Base-by-base conservation (phyloP, 2,797 vertebrate species). In the Phoeniculus purpureus region DNA sequence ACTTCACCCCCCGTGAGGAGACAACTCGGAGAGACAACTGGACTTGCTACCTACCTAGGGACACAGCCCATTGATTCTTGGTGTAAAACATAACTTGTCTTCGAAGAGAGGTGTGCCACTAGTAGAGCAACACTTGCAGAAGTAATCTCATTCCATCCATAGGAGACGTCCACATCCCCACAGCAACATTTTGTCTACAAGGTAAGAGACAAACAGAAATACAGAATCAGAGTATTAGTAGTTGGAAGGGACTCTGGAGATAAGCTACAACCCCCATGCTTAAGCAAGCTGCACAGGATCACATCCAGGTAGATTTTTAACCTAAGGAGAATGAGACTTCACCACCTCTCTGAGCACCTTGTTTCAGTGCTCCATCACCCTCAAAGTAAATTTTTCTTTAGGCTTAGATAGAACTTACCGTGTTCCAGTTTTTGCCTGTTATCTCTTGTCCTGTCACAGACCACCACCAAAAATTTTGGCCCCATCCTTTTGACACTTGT, bases 171-270 rank as follows among this genome's bases (percentile, higher is more conserved):
- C n/a, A 3, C 13, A 26, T 32, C 31, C 13, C 31, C 12, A 22
- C 3, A 16, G 23, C 6, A 4, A 2, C 60, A 1, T 10, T 55
- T 16, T 68, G 34, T 61, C 7, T 4, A 4, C 8, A 40, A 15
- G 8, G 43, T n/a, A 20, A 20, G 5, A 34, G 26, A 22, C 80
- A 90, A 71, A 15, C 58, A 88, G 66, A 37, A 40, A 54, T 26
- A 47, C 15, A 40, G 56, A 37, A 26, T 37, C 58, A 60, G 34
- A 40, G 26, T 26, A 34, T 12, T 27, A 61, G 7, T 25, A 17
- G 25, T 27, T 40, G 59, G 34, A 40, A 40, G 34, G 25, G 34
- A 40, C 34, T 61, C 59, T 27, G 25, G 59, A 26, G 59, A 27
- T 27, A 16, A 40, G 26, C 34, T 40, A 15, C 34, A 40, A 12